Percentiles rank a stretch among this genome's conserved stretches.
These are phyloP conservation scores for Atlantisia rogersi DNA, from an alignment of 2,113 vertebrate genomes.

Conservation along the genomic window DNA sequence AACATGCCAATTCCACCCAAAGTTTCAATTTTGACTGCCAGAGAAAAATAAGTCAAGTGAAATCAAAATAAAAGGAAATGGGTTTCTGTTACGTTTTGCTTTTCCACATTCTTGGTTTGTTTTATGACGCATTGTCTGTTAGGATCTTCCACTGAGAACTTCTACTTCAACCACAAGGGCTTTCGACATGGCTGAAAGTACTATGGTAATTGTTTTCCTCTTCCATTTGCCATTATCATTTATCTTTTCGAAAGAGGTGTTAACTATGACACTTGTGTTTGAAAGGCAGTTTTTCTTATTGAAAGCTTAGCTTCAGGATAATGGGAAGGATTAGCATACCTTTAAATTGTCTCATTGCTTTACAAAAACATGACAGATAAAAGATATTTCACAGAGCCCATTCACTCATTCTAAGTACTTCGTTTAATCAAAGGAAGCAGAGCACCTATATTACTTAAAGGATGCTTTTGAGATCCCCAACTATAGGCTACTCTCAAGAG, in stretches of 20 bases:
- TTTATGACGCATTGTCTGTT: constrained; percentile 65
- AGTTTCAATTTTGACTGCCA: not conserved
- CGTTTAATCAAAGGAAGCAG: constrained; percentile 68
- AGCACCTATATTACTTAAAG: constrained; percentile 50
- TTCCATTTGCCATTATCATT: constrained; percentile 74
- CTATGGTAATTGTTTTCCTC: constrained; percentile 57
- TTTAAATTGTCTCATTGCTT: constrained; percentile 69
- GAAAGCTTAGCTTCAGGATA: constrained; percentile 53
- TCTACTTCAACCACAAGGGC: constrained; percentile 30
- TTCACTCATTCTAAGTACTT: not conserved
- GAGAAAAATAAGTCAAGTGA: constrained; percentile 3
- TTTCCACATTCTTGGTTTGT: constrained; percentile 40
- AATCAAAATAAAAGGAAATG: constrained; percentile 26
- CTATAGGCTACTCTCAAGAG: constrained; percentile 28
- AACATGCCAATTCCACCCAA: not conserved
- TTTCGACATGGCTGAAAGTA: constrained; percentile 62
- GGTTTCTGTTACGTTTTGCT: constrained; percentile 14
- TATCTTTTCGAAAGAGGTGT: constrained; percentile 74
- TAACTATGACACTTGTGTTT: constrained; percentile 57
- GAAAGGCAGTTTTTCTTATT: constrained; percentile 70
- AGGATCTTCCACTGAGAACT: constrained; percentile 58
- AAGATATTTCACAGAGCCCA: constrained; percentile 48
- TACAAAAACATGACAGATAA: constrained; percentile 55
- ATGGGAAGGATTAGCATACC: constrained; percentile 64
- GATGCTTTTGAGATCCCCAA: constrained; percentile 35